A percentile compares a stretch with the other conserved stretches of the same genome.
These are phyloP conservation scores for Rhinopomastus cyanomelas DNA, from an alignment of 2,113 vertebrate genomes.

Conservation along the genomic window DNA sequence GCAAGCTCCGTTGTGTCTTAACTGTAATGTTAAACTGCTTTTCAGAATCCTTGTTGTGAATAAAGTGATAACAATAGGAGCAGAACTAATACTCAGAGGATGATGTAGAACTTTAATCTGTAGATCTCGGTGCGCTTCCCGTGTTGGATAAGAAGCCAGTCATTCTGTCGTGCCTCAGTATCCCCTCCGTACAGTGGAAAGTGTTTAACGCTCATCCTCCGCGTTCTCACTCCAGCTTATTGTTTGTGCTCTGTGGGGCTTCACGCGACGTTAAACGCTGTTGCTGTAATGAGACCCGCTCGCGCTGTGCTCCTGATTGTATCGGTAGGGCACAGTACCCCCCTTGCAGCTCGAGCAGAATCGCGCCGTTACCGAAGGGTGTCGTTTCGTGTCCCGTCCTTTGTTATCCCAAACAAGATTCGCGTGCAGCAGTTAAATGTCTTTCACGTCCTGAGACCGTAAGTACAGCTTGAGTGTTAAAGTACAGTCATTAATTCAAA, in stretches of 20 bases:
- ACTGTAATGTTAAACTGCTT: neutral
- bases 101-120: neutral
- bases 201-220: slow-evolving; percentile 32
- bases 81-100: neutral
- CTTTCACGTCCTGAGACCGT: neutral
- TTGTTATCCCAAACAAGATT: slow-evolving; percentile 11
- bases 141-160: neutral
- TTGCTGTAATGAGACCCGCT: slow-evolving; percentile 40
- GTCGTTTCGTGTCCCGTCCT: neutral
- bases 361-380: neutral
- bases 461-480: slow-evolving; percentile 30
- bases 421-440: neutral
- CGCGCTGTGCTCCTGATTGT: slow-evolving; percentile 17
- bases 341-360: neutral
- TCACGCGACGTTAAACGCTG: slow-evolving; percentile 12
- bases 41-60: neutral
- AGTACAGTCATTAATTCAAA: slow-evolving; percentile 16
- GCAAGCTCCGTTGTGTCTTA: neutral
- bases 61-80: neutral
- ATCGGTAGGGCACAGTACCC: neutral
- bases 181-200: neutral
- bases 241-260: slow-evolving; percentile 33
- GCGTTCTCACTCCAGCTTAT: neutral
- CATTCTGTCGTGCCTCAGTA: neutral
- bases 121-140: neutral